phyloP scores from a whole-genome alignment of 2,888 invertebrate species.

The Cephus pygmeus region DNA sequence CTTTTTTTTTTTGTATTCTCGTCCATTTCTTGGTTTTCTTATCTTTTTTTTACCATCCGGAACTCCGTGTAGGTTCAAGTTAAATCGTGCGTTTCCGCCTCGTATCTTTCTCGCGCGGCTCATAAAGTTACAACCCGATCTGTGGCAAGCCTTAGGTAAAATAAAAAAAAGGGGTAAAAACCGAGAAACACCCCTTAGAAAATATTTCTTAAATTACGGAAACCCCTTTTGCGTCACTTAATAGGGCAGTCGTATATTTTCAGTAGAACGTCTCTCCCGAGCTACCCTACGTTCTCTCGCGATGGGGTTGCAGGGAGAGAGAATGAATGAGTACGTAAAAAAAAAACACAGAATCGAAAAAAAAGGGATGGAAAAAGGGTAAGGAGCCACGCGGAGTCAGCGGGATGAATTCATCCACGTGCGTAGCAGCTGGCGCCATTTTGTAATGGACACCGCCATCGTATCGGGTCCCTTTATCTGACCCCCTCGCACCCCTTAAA shows the following conservation, averaged over 20 bases:
- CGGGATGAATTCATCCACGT: background rate
- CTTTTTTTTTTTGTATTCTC: too few relatives aligned
- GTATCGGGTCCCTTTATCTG: slow-evolving; percentile 12
- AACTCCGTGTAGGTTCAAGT: too few relatives aligned
- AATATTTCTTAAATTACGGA: slow-evolving; percentile 2
- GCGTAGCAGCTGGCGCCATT: slow-evolving; percentile 44
- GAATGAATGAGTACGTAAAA: background rate
- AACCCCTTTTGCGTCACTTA: slow-evolving; percentile 1
- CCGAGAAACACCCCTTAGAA: background rate
- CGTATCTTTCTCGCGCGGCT: background rate
- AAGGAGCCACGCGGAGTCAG: too few relatives aligned
- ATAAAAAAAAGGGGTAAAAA: too few relatives aligned
- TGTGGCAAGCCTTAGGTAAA: too few relatives aligned
- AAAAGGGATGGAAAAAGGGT: too few relatives aligned
- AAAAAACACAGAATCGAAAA: background rate
- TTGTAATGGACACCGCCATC: slow-evolving; percentile 55
- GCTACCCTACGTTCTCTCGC: too few relatives aligned
- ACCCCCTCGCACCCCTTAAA: slow-evolving; percentile 23
- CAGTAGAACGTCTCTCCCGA: background rate
- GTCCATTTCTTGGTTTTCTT: too few relatives aligned
- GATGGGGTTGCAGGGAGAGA: too few relatives aligned
- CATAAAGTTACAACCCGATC: background rate
- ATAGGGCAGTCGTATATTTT: background rate
- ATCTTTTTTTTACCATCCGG: too few relatives aligned
- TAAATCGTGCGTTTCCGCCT: too few relatives aligned